Conservation (phyloP, 2,888 invertebrate species). For the Holacanthella duospinosa region DNA sequence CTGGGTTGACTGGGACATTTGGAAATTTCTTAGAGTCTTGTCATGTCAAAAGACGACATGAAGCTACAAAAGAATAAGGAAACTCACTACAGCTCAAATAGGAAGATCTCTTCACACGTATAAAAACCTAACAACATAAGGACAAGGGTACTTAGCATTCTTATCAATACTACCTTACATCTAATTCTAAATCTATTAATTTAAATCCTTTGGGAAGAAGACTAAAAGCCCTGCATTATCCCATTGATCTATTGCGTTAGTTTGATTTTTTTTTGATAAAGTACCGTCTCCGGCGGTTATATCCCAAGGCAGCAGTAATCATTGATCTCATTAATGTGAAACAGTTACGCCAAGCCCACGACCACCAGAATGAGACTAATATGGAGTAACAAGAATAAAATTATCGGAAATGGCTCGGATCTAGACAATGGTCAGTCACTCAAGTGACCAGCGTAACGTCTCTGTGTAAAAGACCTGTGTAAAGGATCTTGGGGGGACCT, state of each 20-base stretch:
- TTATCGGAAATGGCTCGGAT: conserved; percentile 2
- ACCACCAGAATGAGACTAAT: not conserved
- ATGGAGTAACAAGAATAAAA: not conserved
- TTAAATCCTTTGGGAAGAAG: too few species aligned
- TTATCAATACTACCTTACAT: too few species aligned
- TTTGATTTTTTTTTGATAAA: not conserved
- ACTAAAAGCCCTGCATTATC: not conserved
- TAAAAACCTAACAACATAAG: too few species aligned
- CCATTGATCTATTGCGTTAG: not conserved
- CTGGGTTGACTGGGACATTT: too few species aligned
- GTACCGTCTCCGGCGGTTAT: not conserved
- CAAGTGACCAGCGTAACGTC: not conserved
- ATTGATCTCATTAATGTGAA: not conserved
- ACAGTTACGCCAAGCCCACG: not conserved
- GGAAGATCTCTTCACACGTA: too few species aligned
- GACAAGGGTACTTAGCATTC: too few species aligned
- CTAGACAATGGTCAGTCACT: not conserved
- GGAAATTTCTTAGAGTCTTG: too few species aligned
- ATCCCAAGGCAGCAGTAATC: not conserved
- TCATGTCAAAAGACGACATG: too few species aligned
- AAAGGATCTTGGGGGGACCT: not conserved
- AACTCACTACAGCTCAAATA: too few species aligned
- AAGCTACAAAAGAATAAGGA: too few species aligned
- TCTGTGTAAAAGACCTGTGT: not conserved
- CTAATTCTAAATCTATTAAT: too few species aligned